Evolutionary conservation across 1,140 invertebrate genomes (phyloP).

Genomic region (Uloborus diversus): DNA sequence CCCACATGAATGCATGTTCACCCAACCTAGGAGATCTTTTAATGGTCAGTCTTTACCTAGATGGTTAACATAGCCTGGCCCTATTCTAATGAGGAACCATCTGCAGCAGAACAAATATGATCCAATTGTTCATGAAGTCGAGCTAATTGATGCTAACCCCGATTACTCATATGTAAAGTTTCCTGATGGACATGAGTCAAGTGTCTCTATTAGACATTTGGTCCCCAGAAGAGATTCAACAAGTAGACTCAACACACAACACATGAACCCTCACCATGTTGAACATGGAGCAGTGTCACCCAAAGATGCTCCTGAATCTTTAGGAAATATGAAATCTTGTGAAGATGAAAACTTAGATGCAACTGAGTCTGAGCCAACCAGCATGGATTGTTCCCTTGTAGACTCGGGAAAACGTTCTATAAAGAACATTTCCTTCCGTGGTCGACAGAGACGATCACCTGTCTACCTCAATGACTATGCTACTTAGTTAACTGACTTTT

Average conservation of each 20-base stretch:
- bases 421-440: background rate
- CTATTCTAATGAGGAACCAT: constrained; percentile 9
- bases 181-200: constrained; percentile 13
- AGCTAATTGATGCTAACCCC: background rate
- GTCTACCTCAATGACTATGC: background rate
- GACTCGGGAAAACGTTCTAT: background rate
- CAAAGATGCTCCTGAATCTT: background rate
- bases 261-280: background rate
- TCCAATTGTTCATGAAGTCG: constrained; percentile 1
- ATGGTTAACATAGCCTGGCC: constrained; percentile 1
- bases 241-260: background rate
- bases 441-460: background rate
- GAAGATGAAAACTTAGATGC: background rate
- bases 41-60: background rate
- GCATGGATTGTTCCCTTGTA: background rate
- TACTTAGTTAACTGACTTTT: background rate
- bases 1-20: constrained; percentile 37
- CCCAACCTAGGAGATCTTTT: background rate
- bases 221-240: background rate
- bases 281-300: background rate
- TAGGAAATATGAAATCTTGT: background rate
- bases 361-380: background rate
- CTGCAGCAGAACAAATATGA: constrained; percentile 3
- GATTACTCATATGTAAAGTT: constrained; percentile 4
- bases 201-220: background rate